Evolutionary conservation across 2,888 invertebrate genomes (phyloP), one percentile per base, ranked within the genome.

Genomic region (Selenia dentaria): DNA sequence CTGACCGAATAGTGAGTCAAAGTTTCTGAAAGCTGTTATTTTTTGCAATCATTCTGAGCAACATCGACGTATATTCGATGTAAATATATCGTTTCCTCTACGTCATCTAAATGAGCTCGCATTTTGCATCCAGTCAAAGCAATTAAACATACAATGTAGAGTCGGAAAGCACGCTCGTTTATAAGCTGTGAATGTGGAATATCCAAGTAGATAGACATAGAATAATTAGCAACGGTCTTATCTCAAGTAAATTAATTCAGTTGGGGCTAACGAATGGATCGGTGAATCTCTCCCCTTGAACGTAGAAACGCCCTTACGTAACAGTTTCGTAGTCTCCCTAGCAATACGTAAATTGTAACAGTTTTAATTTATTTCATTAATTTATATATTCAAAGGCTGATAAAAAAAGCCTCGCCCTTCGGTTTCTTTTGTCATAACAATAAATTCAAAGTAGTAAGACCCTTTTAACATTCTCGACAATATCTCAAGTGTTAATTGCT

Each of bases 151-250:
- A 22, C 10, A 24, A 13, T 28, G 20, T 37, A 44, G 22, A 51
- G 45, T 53, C 37, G 44, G 50, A 53, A 43, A 43, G 48, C 33
- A 33, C 27, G 59, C 50, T 59, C 51, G 38, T 43, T 48, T 68
- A 70, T 70, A 70, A 68, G 68, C 67, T 52, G 20, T 29, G 46
- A 55, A 52, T 42, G 34, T 40, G 42, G 45, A 37, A 29, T 48
- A 37, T 29, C 37, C 33, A 25, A 48, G 37, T 18, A 47, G 13
- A 20, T 54, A 51, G 51, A 48, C 44, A 62, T 57, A 55, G 64
- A 79, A 80, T 84, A 83, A 87, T 86, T 83, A 83, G 79, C 74
- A 62, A 48, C 49, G 46, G 61, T 68, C 73, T 83, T 85, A 84
- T 83, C 84, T 67, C 51, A 47, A 46, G 58, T 72, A 79, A 83